A percentile compares a stretch with the other conserved stretches of the same genome.
phyloP scores from a whole-genome alignment of 2,797 vertebrate genomes.

The Liparis tanakae region DNA sequence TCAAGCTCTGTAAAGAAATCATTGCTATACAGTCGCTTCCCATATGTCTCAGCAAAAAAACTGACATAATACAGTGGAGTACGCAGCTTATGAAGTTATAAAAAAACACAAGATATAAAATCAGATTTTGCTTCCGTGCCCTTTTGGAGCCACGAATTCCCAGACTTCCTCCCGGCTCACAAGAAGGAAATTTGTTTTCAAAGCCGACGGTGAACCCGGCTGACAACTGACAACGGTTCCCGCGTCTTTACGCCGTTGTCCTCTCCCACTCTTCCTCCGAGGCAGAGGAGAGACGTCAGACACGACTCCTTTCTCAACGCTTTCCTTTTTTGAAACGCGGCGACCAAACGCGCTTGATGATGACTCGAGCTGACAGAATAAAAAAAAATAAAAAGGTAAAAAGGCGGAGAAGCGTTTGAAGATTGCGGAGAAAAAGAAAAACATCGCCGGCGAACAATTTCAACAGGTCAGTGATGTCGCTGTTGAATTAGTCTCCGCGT shows the following conservation, averaged over 20 bases:
- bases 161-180: conserved; percentile 31
- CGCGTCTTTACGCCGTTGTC: conserved; percentile 40
- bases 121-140: conserved; percentile 29
- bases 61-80: conserved; percentile 7
- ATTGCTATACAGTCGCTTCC: background rate
- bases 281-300: conserved; percentile 52
- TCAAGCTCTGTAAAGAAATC: background rate
- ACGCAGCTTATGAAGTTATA: conserved; percentile 21
- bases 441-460: conserved; percentile 50
- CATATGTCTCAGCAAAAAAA: background rate
- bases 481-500: conserved; percentile 43
- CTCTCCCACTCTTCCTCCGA: conserved; percentile 57
- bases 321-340: conserved; percentile 28
- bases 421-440: conserved; percentile 45
- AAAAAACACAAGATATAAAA: conserved; percentile 26
- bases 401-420: conserved; percentile 38
- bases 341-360: conserved; percentile 25
- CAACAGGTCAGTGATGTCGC: conserved; percentile 53
- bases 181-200: conserved; percentile 58
- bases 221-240: conserved; percentile 60
- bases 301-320: conserved; percentile 26
- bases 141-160: conserved; percentile 21
- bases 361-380: conserved; percentile 61
- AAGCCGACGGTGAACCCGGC: conserved; percentile 50
- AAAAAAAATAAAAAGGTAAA: too few species aligned